Conservation (phyloP, 2,113 vertebrate species). For the Catharus fuscescens region DNA sequence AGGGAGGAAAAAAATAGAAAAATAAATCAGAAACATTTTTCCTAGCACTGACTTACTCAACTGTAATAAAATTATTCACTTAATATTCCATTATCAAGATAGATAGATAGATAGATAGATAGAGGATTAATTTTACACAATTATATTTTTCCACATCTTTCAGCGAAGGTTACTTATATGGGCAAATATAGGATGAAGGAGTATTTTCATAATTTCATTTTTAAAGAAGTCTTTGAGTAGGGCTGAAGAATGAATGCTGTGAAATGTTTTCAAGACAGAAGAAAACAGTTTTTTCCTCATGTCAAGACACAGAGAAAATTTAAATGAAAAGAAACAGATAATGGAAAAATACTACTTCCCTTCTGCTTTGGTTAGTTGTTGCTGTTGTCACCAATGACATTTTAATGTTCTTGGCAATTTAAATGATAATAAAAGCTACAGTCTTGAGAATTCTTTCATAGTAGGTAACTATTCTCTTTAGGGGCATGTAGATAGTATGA, state of each 20-base stretch:
- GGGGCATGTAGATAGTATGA: background rate
- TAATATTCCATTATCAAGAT: background rate
- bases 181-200: background rate
- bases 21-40: background rate
- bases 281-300: background rate
- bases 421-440: background rate
- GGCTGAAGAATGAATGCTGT: background rate
- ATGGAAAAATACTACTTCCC: background rate
- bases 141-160: background rate
- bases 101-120: background rate
- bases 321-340: background rate
- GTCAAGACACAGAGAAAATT: background rate
- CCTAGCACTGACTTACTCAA: background rate
- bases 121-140: background rate
- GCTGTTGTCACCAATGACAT: background rate
- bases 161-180: background rate
- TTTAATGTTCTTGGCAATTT: background rate
- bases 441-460: background rate
- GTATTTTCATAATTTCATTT: background rate
- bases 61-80: background rate
- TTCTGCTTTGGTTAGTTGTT: background rate
- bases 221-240: background rate
- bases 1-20: slow-evolving; percentile 10
- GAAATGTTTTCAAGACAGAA: background rate
- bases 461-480: background rate